These are phyloP conservation scores for Drymonia ruficornis DNA, from an alignment of 2,888 invertebrate species.

Conservation along the genomic window DNA sequence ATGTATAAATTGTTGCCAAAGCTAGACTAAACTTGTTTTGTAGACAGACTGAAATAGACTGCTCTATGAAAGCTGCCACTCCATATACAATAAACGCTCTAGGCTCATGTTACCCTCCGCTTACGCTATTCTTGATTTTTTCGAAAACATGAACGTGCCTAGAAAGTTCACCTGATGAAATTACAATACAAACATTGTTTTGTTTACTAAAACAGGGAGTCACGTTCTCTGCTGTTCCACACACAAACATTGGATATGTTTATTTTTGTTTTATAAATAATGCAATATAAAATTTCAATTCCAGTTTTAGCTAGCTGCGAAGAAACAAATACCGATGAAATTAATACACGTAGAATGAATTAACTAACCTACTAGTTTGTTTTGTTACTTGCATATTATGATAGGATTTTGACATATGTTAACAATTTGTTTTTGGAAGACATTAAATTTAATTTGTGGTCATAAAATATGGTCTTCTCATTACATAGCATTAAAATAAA, in stretches of 20 bases:
- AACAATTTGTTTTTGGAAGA: neutral
- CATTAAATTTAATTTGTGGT: conserved; percentile 9
- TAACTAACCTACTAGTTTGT: too few species aligned
- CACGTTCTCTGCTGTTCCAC: conserved; percentile 47
- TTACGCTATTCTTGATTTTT: conserved; percentile 30
- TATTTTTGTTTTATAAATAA: conserved; percentile 47
- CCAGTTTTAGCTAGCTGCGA: conserved; percentile 18
- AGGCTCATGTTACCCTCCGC: neutral
- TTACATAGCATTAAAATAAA: conserved; percentile 24
- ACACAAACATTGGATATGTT: conserved; percentile 45
- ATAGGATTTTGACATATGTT: too few species aligned
- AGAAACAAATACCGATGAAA: too few species aligned
- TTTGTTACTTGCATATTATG: too few species aligned
- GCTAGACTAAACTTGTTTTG: neutral
- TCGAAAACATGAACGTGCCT: conserved; percentile 44
- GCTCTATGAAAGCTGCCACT: conserved; percentile 2
- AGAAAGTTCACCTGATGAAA: conserved; percentile 54
- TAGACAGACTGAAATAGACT: neutral
- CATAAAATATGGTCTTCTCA: conserved; percentile 16
- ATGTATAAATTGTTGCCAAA: neutral
- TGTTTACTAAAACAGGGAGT: conserved; percentile 49
- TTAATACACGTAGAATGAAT: too few species aligned
- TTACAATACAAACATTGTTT: conserved; percentile 51
- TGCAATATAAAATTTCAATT: conserved; percentile 39
- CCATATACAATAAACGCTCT: neutral